Percentiles rank a stretch among this genome's conserved stretches.
phyloP scores from a whole-genome alignment of 2,113 vertebrate species.

The Macrotis lagotis region DNA sequence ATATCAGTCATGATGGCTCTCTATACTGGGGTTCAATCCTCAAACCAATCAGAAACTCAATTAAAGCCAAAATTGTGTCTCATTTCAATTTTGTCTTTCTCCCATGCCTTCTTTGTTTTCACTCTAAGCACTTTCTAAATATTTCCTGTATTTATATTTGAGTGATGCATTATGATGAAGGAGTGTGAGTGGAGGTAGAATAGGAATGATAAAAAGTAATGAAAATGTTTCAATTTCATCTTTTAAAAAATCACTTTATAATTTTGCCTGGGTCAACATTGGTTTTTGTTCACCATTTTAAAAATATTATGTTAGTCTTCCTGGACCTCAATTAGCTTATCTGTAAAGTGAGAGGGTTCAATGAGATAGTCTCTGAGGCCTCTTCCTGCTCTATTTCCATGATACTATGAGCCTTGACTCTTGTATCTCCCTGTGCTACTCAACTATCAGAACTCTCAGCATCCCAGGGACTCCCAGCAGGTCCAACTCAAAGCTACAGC shows the following conservation, averaged over 20 bases:
- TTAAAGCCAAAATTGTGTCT: not conserved
- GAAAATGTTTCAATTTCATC: not conserved
- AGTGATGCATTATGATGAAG: not conserved
- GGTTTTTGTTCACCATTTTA: not conserved
- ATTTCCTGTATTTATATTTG: not conserved
- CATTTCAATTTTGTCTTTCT: not conserved
- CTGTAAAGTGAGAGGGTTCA: not conserved
- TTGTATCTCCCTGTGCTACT: not conserved
- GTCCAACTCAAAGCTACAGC: conserved; percentile 21
- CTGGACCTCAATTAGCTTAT: not conserved
- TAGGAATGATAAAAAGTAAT: conserved; percentile 32
- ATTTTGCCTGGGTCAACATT: not conserved
- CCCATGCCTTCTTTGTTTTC: not conserved
- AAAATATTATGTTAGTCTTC: not conserved
- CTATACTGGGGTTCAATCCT: not conserved
- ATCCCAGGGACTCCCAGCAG: not conserved
- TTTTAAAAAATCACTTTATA: not conserved
- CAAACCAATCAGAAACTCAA: not conserved
- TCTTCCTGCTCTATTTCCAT: not conserved
- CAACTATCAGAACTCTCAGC: not conserved
- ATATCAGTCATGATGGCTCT: not conserved
- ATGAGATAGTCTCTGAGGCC: not conserved
- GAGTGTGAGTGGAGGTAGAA: not conserved
- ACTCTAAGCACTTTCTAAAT: not conserved
- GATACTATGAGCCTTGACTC: not conserved